Evolutionary conservation across 1,140 invertebrate species (phyloP), one percentile per base, ranked within the genome.

Genomic region (Odontomachus brunneus): DNA sequence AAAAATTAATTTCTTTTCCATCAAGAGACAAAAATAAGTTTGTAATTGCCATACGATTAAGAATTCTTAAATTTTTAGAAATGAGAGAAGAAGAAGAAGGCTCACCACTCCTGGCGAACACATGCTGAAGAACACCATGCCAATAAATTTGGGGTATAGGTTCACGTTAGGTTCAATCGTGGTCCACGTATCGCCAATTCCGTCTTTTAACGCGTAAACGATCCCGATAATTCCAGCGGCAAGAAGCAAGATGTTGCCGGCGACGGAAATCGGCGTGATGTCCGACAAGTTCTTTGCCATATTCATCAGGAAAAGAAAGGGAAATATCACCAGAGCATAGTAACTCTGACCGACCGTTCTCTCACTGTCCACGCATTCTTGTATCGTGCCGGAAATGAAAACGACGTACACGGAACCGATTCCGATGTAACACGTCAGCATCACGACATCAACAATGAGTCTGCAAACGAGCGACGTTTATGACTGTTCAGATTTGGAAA

Each of bases 381-480:
- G 89, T 12, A 91, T 55, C 11, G 78, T 80, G 7, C 84, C 89
- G 11, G 85, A 48, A 33, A 91, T 73, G 26, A 90, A 91, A 0
- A 91, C 83, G 3, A 91, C 80, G 71, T 90, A 91, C 29, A 91
- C 87, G 3, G 91, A 71, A 11, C 89, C 89, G 24, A 91, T 86
- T 0, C 89, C 91, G 4, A 90, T 85, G 62, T 90, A 91, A 49
- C 89, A 89, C 3, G 29, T 12, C 9, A 91, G 22, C 48, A 91
- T 90, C 5, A 49, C 69, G 2, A 66, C 12, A 51, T 91, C 84
- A 0, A 91, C 84, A 4, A 90, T n/a, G 5, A 38, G 59, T 51
- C 89, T 90, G 38, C 17, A 72, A 87, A 60, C n/a, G n/a, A 78
- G 4, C 5, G 55, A 9, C 55, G 11, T 57, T 57, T 57, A 12